Base-by-base conservation (phyloP, 2,888 invertebrate genomes). In the Philaethria dido region DNA sequence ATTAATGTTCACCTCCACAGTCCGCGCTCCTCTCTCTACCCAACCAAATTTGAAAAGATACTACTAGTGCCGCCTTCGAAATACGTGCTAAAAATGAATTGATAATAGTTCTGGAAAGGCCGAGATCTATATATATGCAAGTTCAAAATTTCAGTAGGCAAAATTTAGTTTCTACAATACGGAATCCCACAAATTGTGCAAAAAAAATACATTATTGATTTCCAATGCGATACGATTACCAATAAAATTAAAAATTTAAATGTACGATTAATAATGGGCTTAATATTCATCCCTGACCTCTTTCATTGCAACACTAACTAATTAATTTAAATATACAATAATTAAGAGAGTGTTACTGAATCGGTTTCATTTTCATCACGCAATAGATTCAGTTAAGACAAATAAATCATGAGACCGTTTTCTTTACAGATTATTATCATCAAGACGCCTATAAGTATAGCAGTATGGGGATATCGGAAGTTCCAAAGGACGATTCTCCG, bases 381-480 rank as follows among this genome's bases (percentile, higher is more conserved):
- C 60, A 60, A 60, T 16, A 42, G 42, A 42, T n/a, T 42, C 14
- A n/a, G 25, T n/a, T 11, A 22, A 57, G 42, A 22, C n/a, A 57
- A 29, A 39, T 20, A 5, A 22, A 22, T 57, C 9, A 57, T 16
- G 42, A 42, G 9, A 57, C 39, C 9, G 11, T 57, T 57, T 50
- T 42, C 44, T 64, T 88, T 86, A 2, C 89, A 93, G 93, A 92
- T 45, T 93, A 85, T 79, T 92, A 83, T 81, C 76, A 77, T 33
- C 85, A 88, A 76, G 89, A 88, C 50, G 76, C 78, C 44, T 86
- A 87, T 72, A 88, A 89, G 69, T 89, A 85, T 79, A 80, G 78
- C 63, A 80, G 74, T 25, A 92, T 92, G 92, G 92, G 92, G 0
- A 79, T 92, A 0, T 87, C 89, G 0, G 92, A 92, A 73, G 74